Base-by-base conservation (phyloP, 2,113 vertebrate species). In the Plectropomus leopardus region DNA sequence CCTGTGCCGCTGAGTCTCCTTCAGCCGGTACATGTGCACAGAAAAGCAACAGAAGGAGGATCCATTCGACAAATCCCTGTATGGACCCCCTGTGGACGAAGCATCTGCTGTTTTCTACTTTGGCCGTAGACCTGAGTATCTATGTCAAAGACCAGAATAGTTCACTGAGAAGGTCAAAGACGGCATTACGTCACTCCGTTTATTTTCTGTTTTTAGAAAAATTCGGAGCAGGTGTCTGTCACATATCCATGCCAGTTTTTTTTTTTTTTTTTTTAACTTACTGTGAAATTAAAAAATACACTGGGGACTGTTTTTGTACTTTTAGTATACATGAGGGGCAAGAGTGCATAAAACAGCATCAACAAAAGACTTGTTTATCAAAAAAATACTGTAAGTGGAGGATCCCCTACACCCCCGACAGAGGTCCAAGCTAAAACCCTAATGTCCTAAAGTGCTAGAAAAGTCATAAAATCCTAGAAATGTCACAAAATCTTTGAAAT, bases 21-120 rank as follows among this genome's bases (percentile, higher is more conserved):
- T 75, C 72, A 87, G 92, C 87, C 90, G 90, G 93, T 83, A 94
- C 82, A 92, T 47, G 80, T 83, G 86, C 86, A 80, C 85, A 82
- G 92, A 82, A 81, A 80, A 60, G 86, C 89, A 87, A 90, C 93
- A 95, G 93, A 95, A 93, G 95, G 93, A 94, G 90, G 53, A 82
- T 84, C 93, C 90, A 88, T 90, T 90, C 57, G 81, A 92, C 93
- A 92, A 93, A 92, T 93, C 92, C 93, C 89, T 91, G 92, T 91
- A 91, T 93, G 89, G 92, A 85, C 90, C 86, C 79, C 95, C 94
- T 69, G 76, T 65, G 24, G 89, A 34, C 63, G 57, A 58, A 91
- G 93, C 95, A 95, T 95, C 95, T 95, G 95, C 92, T 95, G 90
- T 94, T 93, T 90, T 94, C 85, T 91, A 61, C 83, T 92, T 92